Percentiles rank a stretch among this genome's conserved stretches.
phyloP scores from a whole-genome alignment of 2,888 invertebrate genomes.

The Conus canariensis region DNA sequence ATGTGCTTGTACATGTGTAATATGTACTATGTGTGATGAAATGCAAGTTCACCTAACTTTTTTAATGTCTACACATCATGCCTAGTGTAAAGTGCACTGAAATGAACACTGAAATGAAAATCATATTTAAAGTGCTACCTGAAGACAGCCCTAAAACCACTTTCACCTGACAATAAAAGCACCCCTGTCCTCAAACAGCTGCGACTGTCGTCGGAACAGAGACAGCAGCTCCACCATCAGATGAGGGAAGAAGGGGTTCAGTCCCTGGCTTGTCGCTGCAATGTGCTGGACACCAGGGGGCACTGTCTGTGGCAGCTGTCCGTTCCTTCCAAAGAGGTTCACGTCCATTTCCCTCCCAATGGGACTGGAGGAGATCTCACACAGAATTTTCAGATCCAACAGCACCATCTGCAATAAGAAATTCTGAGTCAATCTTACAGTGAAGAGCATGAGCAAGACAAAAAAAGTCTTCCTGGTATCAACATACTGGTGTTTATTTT shows the following conservation, averaged over 20 bases:
- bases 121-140: too few species aligned
- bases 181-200: slow-evolving; percentile 93
- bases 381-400: slow-evolving; percentile 93
- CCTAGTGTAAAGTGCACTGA: too few species aligned
- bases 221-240: slow-evolving; percentile 92
- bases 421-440: too few species aligned
- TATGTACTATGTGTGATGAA: too few species aligned
- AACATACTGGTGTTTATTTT: too few species aligned
- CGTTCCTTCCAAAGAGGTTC: not conserved
- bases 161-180: slow-evolving; percentile 95
- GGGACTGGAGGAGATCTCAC: slow-evolving; percentile 82
- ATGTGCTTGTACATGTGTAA: too few species aligned
- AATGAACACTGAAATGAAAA: too few species aligned
- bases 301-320: slow-evolving; percentile 2
- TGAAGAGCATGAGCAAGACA: too few species aligned
- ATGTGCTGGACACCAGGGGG: slow-evolving; percentile 38
- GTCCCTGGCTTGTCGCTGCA: slow-evolving; percentile 49
- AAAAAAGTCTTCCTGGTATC: too few species aligned
- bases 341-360: slow-evolving; percentile 55
- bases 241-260: slow-evolving; percentile 86
- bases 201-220: slow-evolving; percentile 91
- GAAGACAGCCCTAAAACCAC: too few species aligned
- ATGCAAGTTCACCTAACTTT: too few species aligned
- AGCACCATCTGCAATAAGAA: slow-evolving; percentile 86
- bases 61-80: too few species aligned